These are phyloP conservation scores for Procambarus virginalis DNA, from an alignment of 1,140 invertebrate species.

Conservation along the genomic window DNA sequence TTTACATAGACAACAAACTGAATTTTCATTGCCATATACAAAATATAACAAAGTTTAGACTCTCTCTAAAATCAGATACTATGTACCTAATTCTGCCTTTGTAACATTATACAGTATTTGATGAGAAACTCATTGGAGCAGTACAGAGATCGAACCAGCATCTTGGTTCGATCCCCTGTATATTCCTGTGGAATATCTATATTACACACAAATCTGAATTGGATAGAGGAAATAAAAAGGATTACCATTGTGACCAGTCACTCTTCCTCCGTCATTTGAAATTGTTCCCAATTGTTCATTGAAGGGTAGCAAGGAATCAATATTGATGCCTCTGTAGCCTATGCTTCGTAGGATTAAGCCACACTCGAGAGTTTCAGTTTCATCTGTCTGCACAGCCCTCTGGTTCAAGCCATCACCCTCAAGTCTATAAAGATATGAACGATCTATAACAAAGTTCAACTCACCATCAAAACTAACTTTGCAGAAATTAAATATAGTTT, in stretches of 20 bases:
- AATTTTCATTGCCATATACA: no score
- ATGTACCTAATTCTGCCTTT: no score
- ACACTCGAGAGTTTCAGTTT: conserved; percentile 80
- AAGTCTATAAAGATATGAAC: conserved; percentile 73
- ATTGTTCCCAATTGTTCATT: conserved; percentile 81
- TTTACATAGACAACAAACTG: no score
- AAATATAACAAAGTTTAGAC: no score
- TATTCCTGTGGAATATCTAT: no score
- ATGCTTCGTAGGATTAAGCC: conserved; percentile 87
- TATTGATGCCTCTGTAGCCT: conserved; percentile 85
- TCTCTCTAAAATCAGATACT: no score
- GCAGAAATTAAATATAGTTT: background rate
- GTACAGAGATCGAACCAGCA: no score
- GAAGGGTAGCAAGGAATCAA: conserved; percentile 85
- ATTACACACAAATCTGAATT: no score
- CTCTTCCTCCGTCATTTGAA: conserved; percentile 81
- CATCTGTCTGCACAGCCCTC: conserved; percentile 76
- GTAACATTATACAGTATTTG: no score
- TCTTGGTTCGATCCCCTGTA: no score
- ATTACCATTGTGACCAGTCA: conserved; percentile 72
- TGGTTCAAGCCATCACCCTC: conserved; percentile 75
- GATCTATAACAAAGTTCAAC: background rate
- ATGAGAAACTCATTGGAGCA: no score
- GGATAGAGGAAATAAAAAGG: background rate
- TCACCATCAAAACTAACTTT: background rate